These are phyloP conservation scores for Columba janthina DNA, from an alignment of 2,113 vertebrate species.

Conservation along the genomic window DNA sequence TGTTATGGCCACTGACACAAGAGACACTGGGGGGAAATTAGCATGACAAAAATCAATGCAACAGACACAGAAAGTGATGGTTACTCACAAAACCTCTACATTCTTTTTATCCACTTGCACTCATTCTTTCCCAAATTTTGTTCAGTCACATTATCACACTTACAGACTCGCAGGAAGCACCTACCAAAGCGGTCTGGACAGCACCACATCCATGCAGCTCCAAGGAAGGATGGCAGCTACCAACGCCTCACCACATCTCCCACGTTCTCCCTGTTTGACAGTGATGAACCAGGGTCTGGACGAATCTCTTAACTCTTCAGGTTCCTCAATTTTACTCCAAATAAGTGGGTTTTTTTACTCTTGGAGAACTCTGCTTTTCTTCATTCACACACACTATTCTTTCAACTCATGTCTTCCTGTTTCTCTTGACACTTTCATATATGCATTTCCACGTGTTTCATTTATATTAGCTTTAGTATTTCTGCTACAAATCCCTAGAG, in stretches of 20 bases:
- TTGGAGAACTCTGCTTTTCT: too few relatives aligned
- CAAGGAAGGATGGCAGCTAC: accelerated
- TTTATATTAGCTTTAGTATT: accelerated
- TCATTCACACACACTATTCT: too few relatives aligned
- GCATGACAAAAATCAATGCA: neutral
- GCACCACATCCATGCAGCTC: neutral
- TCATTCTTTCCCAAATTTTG: neutral
- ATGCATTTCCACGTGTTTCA: accelerated
- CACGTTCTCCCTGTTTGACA: neutral
- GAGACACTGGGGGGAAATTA: neutral
- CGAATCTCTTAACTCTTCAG: neutral
- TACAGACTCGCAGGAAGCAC: neutral
- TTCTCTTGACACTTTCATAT: neutral
- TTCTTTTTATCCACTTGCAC: neutral
- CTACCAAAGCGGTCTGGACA: accelerated
- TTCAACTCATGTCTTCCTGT: too few relatives aligned
- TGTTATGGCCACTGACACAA: neutral
- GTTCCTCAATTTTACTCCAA: neutral
- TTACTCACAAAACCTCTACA: neutral
- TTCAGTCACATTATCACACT: neutral
- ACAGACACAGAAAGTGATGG: neutral
- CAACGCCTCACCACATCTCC: neutral
- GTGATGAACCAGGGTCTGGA: neutral
- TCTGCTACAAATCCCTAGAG: neutral
- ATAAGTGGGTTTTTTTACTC: neutral